Evolutionary conservation across 2,888 invertebrate genomes (phyloP).

Genomic region (Tanypteryx hageni): DNA sequence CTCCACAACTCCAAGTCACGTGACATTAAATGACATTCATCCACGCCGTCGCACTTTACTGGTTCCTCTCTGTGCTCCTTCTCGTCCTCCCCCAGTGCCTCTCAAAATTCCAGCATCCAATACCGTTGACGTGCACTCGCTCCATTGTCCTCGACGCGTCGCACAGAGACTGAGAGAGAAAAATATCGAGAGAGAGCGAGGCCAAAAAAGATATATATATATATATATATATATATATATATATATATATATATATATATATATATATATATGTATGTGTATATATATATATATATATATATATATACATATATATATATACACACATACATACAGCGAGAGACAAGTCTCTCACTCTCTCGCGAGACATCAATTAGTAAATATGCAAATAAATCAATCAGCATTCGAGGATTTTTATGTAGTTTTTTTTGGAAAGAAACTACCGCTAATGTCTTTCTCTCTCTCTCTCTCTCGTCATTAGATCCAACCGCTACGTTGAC

Average conservation of each 20-base stretch:
- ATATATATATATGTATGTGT: too few species aligned
- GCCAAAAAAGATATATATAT: neutral
- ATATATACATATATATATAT: too few species aligned
- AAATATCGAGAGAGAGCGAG: too few species aligned
- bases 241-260: too few species aligned
- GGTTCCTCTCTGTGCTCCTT: neutral
- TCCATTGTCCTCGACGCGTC: constrained; percentile 8
- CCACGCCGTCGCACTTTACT: neutral
- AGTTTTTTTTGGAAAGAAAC: neutral
- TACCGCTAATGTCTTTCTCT: neutral
- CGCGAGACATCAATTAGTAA: constrained; percentile 41
- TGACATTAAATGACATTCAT: constrained; percentile 57
- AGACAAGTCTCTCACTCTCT: neutral
- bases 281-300: too few species aligned
- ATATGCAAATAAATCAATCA: constrained; percentile 61
- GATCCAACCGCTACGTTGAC: neutral
- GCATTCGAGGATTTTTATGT: neutral
- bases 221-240: too few species aligned
- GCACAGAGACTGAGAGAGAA: neutral
- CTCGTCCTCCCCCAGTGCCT: neutral
- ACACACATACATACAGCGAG: constrained; percentile 19
- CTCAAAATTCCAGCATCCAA: neutral
- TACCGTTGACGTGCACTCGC: neutral
- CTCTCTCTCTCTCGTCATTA: constrained; percentile 38
- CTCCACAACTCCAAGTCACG: neutral